Evolutionary conservation across 2,797 vertebrate genomes (phyloP), one percentile per base, ranked within the genome.

Genomic region (Antrozous pallidus): DNA sequence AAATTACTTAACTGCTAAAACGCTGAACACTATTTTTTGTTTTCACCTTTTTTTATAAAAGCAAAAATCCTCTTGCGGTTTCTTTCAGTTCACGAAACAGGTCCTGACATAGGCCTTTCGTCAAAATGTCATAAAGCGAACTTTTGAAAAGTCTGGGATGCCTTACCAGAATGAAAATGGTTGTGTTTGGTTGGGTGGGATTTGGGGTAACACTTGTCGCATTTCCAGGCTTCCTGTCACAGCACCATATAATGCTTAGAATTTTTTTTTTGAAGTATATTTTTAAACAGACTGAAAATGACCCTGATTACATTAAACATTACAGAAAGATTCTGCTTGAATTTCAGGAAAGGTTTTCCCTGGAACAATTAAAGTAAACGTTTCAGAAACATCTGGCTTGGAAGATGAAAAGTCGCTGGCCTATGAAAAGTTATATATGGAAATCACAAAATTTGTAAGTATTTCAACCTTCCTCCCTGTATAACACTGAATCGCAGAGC

Each of bases 281-380:
- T 91, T 91, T 92, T 93, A 69, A 80, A 56, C n/a, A 86, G 28
- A 67, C 80, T 56, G 14, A 18, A 92, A 65, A 61, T 67, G 5
- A 58, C 10, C 8, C 71, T 77, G 5, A 91, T 90, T 69, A 47
- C 40, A 49, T 42, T 75, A 91, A 94, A 71, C 47, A 67, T 22
- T 33, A 86, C 75, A 94, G 33, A 87, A 84, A 88, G 2, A 51
- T 58, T 96, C 40, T 96, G n/a, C 65, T 98, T 95, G 88, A 47
- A 83, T 98, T 98, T 89, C 90, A 98, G 98, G 95, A 26, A 2
- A 24, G 42, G 0, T 75, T 81, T 98, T 70, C 85, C 96, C 97
- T 70, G 97, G 63, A 1, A 0, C 0, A 1, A 0, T 98, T 49
- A 0, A 0, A 0, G 0, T 98, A 31, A 0, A 0, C 0, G 0